Conservation (phyloP, 2,113 vertebrate species). For the Periophthalmodon schlosseri region DNA sequence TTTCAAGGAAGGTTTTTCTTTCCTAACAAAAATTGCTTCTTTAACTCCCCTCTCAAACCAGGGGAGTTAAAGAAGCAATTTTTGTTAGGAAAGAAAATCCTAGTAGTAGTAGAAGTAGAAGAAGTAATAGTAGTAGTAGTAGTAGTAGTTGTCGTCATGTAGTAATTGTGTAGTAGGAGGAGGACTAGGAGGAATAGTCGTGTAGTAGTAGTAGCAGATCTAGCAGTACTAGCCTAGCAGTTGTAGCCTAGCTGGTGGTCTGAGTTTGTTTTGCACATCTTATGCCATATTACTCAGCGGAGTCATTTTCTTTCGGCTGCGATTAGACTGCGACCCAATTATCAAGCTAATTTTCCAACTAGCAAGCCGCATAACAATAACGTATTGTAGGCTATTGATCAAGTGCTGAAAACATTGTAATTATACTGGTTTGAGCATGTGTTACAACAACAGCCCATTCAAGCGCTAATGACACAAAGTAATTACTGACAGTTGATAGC, state of each 20-base stretch:
- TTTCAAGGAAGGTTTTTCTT: no score
- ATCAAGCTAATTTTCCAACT: background rate
- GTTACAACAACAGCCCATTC: background rate
- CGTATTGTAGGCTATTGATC: background rate
- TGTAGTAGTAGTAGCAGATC: no score
- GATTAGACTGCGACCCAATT: background rate
- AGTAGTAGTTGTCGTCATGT: no score
- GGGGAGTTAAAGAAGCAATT: no score
- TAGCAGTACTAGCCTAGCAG: background rate
- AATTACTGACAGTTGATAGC: background rate
- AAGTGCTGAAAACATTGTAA: conserved; percentile 4
- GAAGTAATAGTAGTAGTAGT: no score
- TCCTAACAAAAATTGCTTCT: no score
- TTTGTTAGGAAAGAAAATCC: no score
- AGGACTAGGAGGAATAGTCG: no score
- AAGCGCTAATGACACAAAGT: conserved; percentile 6
- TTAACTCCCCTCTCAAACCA: no score
- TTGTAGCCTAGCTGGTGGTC: background rate
- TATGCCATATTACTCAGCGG: background rate
- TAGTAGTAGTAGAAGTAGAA: no score
- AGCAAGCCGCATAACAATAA: conserved; percentile 1
- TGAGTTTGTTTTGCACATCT: background rate
- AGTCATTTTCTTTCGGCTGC: background rate
- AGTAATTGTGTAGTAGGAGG: no score
- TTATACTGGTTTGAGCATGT: conserved; percentile 1